Evolutionary conservation across 1,140 invertebrate genomes (phyloP).

Genomic region (Scaptomyza pallida): DNA sequence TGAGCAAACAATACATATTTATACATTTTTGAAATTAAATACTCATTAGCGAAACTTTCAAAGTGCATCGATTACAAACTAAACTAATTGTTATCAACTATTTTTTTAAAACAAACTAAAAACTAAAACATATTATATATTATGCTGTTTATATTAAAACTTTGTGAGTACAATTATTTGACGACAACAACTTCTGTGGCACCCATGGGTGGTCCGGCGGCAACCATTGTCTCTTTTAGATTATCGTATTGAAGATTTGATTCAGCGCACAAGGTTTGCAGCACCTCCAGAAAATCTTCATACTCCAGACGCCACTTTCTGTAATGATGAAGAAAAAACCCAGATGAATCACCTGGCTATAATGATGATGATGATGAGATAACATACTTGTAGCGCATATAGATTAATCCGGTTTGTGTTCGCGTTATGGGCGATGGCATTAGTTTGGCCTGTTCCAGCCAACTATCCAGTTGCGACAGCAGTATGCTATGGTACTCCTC

Average conservation of each 20-base stretch:
- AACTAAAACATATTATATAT: slow-evolving; percentile 39
- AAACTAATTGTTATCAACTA: slow-evolving; percentile 47
- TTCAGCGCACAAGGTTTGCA: slow-evolving; percentile 49
- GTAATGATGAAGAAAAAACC: not conserved
- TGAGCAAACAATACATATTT: not conserved
- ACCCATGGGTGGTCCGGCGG: slow-evolving; percentile 57
- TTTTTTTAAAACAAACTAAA: not conserved
- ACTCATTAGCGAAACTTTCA: slow-evolving; percentile 19
- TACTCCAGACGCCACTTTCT: slow-evolving; percentile 80
- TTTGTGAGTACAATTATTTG: slow-evolving; percentile 46
- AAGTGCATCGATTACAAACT: slow-evolving; percentile 11
- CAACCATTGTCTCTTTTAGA: slow-evolving; percentile 57
- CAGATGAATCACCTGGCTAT: slow-evolving; percentile 1
- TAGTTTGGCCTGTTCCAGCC: slow-evolving; percentile 73
- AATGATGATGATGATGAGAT: not conserved
- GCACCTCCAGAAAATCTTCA: slow-evolving; percentile 73
- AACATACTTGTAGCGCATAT: slow-evolving; percentile 77
- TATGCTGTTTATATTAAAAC: slow-evolving; percentile 30
- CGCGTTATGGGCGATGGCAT: slow-evolving; percentile 65
- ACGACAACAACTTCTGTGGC: slow-evolving; percentile 52
- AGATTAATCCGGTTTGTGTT: slow-evolving; percentile 70
- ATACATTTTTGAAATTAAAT: slow-evolving; percentile 9
- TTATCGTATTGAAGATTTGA: slow-evolving; percentile 50
- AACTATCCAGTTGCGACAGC: slow-evolving; percentile 70
- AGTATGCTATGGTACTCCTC: slow-evolving; percentile 64